Evolutionary conservation across 1,140 invertebrate species (phyloP).

Genomic region (Meloidogyne chitwoodi): DNA sequence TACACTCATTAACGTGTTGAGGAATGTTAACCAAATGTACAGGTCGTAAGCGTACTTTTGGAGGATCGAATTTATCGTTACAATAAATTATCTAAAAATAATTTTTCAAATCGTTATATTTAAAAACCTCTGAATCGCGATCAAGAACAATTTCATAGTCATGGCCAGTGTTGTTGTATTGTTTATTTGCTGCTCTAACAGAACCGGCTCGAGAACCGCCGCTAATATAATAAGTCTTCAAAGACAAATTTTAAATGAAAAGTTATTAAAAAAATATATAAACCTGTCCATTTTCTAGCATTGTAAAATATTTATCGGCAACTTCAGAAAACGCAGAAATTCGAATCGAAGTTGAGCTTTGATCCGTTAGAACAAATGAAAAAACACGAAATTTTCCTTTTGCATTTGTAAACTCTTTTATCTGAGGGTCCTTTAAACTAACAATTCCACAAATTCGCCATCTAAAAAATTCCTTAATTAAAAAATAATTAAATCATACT

Average conservation of each 20-base stretch:
- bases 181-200: constrained; percentile 86
- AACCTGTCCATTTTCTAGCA: constrained; percentile 74
- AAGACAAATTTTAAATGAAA: constrained; percentile 12
- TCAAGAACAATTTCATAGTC: constrained; percentile 92
- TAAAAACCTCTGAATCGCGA: constrained; percentile 66
- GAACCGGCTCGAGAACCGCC: constrained; percentile 61
- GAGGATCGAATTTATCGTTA: constrained; percentile 25
- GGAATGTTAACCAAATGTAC: constrained; percentile 31
- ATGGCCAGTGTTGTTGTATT: constrained; percentile 77
- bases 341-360: constrained; percentile 80
- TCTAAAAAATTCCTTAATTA: constrained; percentile 62
- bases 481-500: constrained; percentile 16
- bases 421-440: constrained; percentile 71
- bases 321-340: constrained; percentile 86
- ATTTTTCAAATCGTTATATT: background rate
- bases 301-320: constrained; percentile 82
- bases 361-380: constrained; percentile 83
- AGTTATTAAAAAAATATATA: background rate
- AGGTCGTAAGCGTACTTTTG: constrained; percentile 35
- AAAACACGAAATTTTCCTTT: constrained; percentile 88
- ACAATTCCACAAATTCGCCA: constrained; percentile 89
- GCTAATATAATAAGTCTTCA: constrained; percentile 79
- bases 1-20: constrained; percentile 26
- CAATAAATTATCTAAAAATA: constrained; percentile 16
- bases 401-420: constrained; percentile 84